Base-by-base conservation (phyloP, 2,797 vertebrate genomes). In the Atherinosoma microstoma region DNA sequence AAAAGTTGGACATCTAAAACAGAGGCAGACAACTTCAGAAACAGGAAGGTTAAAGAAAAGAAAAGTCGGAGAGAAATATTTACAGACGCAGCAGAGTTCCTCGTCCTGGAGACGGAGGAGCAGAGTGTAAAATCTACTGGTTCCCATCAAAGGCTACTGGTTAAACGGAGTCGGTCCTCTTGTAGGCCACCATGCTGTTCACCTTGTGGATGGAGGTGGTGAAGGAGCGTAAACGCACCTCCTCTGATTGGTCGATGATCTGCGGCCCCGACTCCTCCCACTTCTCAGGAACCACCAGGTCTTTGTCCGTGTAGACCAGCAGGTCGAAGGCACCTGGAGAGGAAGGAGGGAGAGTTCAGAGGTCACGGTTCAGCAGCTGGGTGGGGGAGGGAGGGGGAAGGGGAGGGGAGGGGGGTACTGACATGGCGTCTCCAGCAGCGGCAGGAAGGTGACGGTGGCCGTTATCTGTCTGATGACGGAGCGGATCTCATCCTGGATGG, bases 251-350 rank as follows among this genome's bases (percentile, higher is more conserved):
- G 85, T 94, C 73, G 27, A 99, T 96, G 61, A 97, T 97, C 76
- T 99, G 96, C 1, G 98, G 98, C 1, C 97, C 97, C 0, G 97
- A 99, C 86, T 97, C 97, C 59, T 99, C 98, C 98, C 98, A 99
- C 87, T 97, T 97, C 0, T 97, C 97, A 13, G 97, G 97, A 45
- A 99, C 96, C 66, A 86, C 91, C 84, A 97, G 75, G 58, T 99
- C 96, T 90, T 98, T 99, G 87, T 99, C 97, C 0, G 98, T 99
- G 86, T 99, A 99, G 78, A 99, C 95, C 63, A 99, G 95, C 56
- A 99, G 95, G 91, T 99, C 98, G 75, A 99, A 99, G 0, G 97
- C 95, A 94, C 98, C 98, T 99, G 84, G 30, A 29, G 51, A 2
- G 13, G 20, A 13, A 45, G 10, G 6, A 13, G 36, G 1, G 24